These are phyloP conservation scores for Echinarachnius parma DNA, from an alignment of 53 echinoderm and acorn worm genomes.

Conservation along the genomic window DNA sequence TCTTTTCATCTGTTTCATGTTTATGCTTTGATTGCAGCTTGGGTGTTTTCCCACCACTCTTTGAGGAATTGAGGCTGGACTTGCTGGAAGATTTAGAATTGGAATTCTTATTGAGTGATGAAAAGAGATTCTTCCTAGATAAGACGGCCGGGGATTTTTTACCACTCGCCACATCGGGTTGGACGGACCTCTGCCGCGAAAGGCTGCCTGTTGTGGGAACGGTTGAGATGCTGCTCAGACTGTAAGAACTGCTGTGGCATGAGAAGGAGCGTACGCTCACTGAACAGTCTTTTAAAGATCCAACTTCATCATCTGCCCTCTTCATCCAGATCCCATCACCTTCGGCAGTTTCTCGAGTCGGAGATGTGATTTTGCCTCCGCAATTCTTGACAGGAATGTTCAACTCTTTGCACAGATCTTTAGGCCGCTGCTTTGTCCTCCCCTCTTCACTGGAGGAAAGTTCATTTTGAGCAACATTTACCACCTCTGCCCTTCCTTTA, in stretches of 20 bases:
- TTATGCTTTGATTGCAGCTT: conserved; percentile 33
- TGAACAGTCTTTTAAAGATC: neutral
- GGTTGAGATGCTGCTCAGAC: conserved; percentile 39
- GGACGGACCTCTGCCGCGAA: conserved; percentile 41
- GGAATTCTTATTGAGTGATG: conserved; percentile 45
- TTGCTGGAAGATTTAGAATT: conserved; percentile 47
- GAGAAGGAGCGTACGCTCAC: conserved; percentile 19
- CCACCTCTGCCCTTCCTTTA: neutral
- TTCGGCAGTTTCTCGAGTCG: conserved; percentile 53
- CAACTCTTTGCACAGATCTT: conserved; percentile 78
- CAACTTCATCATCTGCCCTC: conserved; percentile 53
- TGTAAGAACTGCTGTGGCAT: conserved; percentile 41
- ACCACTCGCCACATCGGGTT: conserved; percentile 21
- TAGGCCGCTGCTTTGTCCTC: neutral
- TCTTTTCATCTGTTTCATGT: conserved; percentile 26
- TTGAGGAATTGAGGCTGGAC: conserved; percentile 32
- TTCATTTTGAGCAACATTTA: conserved; percentile 2
- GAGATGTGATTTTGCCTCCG: conserved; percentile 90
- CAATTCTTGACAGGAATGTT: conserved; percentile 90
- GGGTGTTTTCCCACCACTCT: conserved; percentile 41
- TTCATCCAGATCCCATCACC: conserved; percentile 78
- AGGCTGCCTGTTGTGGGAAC: conserved; percentile 25
- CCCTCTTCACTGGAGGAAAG: conserved; percentile 5
- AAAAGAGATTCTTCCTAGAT: conserved; percentile 24
- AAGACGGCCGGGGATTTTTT: conserved; percentile 16